These are phyloP conservation scores for Brenthis ino DNA, from an alignment of 2,888 invertebrate species.

Conservation along the genomic window DNA sequence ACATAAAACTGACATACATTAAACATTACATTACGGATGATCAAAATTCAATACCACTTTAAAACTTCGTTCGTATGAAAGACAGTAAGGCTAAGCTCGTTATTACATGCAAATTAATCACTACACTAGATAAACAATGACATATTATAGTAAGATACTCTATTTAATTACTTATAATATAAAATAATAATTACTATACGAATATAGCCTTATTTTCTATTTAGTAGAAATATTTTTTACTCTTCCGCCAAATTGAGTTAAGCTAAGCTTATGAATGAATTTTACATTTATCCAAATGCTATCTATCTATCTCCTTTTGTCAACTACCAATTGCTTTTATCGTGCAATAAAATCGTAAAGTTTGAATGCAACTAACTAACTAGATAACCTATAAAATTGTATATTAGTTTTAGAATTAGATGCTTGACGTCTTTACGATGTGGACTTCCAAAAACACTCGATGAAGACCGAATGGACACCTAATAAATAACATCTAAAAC, in stretches of 20 bases:
- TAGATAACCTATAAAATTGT: slow-evolving; percentile 33
- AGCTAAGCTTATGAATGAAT: no score
- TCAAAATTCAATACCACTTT: slow-evolving; percentile 8
- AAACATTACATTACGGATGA: slow-evolving; percentile 18
- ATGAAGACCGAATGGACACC: slow-evolving; percentile 30
- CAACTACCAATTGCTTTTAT: slow-evolving; percentile 25
- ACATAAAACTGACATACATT: slow-evolving; percentile 29
- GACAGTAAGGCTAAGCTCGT: slow-evolving; percentile 10
- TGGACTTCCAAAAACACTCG: slow-evolving; percentile 40
- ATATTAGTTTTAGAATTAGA: slow-evolving; percentile 39
- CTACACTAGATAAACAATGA: background rate
- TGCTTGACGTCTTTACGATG: slow-evolving; percentile 38
- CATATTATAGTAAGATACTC: no score
- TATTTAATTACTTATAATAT: no score
- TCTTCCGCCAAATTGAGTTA: no score
- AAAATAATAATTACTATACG: no score
- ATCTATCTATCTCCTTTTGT: slow-evolving; percentile 6
- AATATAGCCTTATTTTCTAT: no score
- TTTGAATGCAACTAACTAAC: slow-evolving; percentile 28
- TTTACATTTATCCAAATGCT: no score
- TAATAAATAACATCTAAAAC: slow-evolving; percentile 42
- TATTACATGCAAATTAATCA: slow-evolving; percentile 11
- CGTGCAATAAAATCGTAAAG: slow-evolving; percentile 36
- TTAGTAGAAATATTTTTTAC: no score
- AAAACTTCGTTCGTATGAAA: slow-evolving; percentile 3